Evolutionary conservation across 2,888 invertebrate genomes (phyloP).

Genomic region (Orthosia gothica): DNA sequence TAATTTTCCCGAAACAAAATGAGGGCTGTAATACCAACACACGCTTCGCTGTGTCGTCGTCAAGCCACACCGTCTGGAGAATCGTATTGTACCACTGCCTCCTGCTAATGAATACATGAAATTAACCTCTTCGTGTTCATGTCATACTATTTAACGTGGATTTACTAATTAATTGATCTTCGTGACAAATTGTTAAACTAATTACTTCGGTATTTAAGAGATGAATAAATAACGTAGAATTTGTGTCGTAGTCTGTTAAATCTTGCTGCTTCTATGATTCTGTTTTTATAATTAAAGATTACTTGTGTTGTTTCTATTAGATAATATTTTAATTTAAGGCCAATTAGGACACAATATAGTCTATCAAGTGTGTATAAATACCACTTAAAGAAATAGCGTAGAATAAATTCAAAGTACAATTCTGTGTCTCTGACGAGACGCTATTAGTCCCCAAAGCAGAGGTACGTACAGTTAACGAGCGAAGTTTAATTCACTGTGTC

Average conservation of each 20-base stretch:
- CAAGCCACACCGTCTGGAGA: slow-evolving; percentile 46
- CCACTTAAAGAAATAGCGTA: not conserved
- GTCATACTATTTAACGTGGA: slow-evolving; percentile 20
- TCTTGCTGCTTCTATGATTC: not conserved
- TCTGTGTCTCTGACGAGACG: slow-evolving; percentile 1
- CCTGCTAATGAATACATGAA: slow-evolving; percentile 59
- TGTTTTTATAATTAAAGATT: not conserved
- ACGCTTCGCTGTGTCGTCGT: slow-evolving; percentile 27
- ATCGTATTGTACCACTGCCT: slow-evolving; percentile 31
- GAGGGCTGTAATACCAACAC: slow-evolving; percentile 29
- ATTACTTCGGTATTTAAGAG: slow-evolving; percentile 7
- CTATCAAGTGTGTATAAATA: not conserved
- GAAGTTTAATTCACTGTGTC: slow-evolving; percentile 9
- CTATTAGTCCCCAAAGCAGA: slow-evolving; percentile 16
- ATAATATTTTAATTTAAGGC: not conserved
- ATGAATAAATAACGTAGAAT: no score
- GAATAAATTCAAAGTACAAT: slow-evolving; percentile 16
- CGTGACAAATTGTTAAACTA: slow-evolving; percentile 24
- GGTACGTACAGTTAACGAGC: slow-evolving; percentile 8
- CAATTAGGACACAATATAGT: not conserved
- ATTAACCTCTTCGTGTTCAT: slow-evolving; percentile 48
- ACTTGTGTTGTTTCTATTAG: no score
- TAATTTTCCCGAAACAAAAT: slow-evolving; percentile 66
- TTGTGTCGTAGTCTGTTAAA: no score
- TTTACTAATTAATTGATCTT: slow-evolving; percentile 28